Evolutionary conservation across 2,888 invertebrate genomes (phyloP).

Genomic region (Andricus curvator): DNA sequence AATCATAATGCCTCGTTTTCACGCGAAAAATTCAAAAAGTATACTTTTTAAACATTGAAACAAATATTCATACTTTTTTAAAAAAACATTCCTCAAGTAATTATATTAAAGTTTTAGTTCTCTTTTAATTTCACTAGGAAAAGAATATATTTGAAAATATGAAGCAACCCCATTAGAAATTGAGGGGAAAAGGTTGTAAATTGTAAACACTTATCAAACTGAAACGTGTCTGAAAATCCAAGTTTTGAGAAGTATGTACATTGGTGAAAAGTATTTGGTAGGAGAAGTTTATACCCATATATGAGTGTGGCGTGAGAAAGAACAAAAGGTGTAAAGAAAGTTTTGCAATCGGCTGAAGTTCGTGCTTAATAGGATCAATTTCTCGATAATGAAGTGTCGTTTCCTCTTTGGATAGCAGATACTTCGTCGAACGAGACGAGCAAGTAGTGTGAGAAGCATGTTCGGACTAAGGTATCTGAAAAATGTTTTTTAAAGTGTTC

Average conservation of each 20-base stretch:
- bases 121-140: too few relatives aligned
- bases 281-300: conserved; percentile 7
- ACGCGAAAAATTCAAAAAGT: too few relatives aligned
- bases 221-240: background rate
- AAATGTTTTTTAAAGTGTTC: conserved; percentile 31
- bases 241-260: background rate
- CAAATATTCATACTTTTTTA: too few relatives aligned
- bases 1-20: too few relatives aligned
- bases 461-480: conserved; percentile 23
- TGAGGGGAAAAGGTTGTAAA: background rate
- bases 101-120: too few relatives aligned
- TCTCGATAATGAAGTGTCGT: conserved; percentile 72
- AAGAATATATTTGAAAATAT: too few relatives aligned
- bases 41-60: too few relatives aligned
- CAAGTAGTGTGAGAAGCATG: conserved; percentile 41
- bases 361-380: conserved; percentile 76
- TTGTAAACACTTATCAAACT: too few relatives aligned
- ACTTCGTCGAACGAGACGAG: conserved; percentile 21
- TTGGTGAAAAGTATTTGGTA: background rate
- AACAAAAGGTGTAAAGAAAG: conserved; percentile 59
- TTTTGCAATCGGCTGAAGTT: conserved; percentile 59
- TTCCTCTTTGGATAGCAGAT: conserved; percentile 41
- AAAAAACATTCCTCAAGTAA: too few relatives aligned
- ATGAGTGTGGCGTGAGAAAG: conserved; percentile 51
- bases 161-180: too few relatives aligned